A percentile compares a stretch with the other conserved stretches of the same genome.
Conservation (phyloP, 2,797 vertebrate genomes). For the Liparis tanakae region DNA sequence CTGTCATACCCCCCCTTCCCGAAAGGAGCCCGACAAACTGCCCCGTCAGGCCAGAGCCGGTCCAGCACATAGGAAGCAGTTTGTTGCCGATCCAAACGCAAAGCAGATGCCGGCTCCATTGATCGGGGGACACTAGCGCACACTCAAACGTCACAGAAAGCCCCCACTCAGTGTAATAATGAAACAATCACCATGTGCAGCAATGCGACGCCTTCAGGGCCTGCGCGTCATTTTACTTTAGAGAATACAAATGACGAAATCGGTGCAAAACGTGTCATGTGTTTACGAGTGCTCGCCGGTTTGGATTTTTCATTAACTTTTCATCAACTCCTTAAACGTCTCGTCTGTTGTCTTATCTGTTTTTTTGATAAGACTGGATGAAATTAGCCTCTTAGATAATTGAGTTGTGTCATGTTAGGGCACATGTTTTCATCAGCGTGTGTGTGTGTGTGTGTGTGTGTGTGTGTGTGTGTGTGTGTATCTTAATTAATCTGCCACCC, state of each 20-base stretch:
- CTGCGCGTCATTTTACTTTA: constrained; percentile 11
- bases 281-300: background rate
- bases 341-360: background rate
- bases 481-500: constrained; percentile 64
- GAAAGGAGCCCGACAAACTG: constrained; percentile 49
- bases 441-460: constrained; percentile 30
- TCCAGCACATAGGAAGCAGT: too few species aligned
- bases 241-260: constrained; percentile 19
- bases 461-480: constrained; percentile 28
- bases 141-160: constrained; percentile 39
- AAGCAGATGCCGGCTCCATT: constrained; percentile 71
- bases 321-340: background rate
- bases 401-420: constrained; percentile 26
- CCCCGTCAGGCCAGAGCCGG: constrained; percentile 45
- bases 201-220: constrained; percentile 11
- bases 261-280: constrained; percentile 1
- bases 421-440: constrained; percentile 36
- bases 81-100: constrained; percentile 71
- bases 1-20: constrained; percentile 58
- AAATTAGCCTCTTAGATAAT: constrained; percentile 43
- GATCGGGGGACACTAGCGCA: constrained; percentile 18
- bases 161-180: constrained; percentile 17
- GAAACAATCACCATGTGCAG: constrained; percentile 20
- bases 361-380: constrained; percentile 25
- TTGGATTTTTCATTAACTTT: background rate